Conservation (phyloP, 2,888 invertebrate species). For the Norana najaformis region DNA sequence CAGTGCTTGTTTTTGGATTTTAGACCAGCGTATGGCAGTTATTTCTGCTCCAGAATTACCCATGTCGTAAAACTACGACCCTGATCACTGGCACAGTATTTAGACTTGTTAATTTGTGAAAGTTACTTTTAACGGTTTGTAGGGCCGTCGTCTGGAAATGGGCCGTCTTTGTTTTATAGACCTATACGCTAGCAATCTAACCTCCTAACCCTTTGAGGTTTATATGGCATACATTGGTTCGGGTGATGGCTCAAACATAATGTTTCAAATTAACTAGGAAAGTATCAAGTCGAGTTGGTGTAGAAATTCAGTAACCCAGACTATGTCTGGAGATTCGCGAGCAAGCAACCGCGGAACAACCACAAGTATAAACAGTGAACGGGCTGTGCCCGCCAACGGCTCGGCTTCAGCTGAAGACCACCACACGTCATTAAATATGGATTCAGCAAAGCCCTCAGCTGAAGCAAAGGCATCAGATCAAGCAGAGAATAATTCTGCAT, state of each 20-base stretch:
- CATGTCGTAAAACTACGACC: neutral
- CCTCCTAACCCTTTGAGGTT: constrained; percentile 2
- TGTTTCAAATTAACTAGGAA: constrained; percentile 20
- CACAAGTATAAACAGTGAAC: neutral
- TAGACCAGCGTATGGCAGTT: neutral
- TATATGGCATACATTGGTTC: neutral
- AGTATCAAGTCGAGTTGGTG: neutral
- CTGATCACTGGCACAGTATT: neutral
- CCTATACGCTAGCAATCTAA: neutral
- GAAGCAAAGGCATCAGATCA: neutral
- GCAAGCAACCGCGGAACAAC: neutral
- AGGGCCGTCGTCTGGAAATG: constrained; percentile 16
- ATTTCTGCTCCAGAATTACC: neutral
- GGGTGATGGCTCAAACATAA: neutral
- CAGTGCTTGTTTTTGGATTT: constrained; percentile 23
- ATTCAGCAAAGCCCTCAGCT: neutral
- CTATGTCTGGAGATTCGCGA: constrained; percentile 26
- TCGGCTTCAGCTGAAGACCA: neutral
- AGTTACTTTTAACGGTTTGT: neutral
- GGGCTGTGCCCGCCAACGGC: neutral
- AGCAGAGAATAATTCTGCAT: neutral
- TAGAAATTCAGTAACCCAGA: neutral
- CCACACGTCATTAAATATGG: neutral
- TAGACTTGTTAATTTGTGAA: constrained; percentile 22
- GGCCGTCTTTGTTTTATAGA: constrained; percentile 19